Conservation (phyloP, 2,113 vertebrate genomes). For the Cyanistes caeruleus region DNA sequence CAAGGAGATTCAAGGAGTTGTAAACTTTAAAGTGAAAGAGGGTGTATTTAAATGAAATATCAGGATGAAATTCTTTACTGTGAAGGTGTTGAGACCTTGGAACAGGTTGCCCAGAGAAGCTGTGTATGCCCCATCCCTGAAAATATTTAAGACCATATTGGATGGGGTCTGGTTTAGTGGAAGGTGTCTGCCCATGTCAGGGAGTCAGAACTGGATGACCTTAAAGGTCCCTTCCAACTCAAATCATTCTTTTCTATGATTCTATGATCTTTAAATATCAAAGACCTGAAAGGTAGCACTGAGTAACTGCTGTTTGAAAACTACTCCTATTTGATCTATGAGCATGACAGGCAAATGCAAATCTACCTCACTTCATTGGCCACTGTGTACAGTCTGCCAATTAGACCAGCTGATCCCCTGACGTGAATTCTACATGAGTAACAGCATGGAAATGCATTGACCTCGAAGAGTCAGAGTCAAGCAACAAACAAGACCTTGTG, state of each 20-base stretch:
- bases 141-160: not conserved
- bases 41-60: not conserved
- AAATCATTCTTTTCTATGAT: not conserved
- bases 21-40: not conserved
- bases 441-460: not conserved
- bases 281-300: not conserved
- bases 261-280: not conserved
- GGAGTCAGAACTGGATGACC: not conserved
- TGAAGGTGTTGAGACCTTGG: not conserved
- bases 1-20: not conserved
- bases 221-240: not conserved
- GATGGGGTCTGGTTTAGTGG: not conserved
- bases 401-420: not conserved
- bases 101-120: not conserved
- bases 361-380: not conserved
- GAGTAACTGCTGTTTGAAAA: not conserved
- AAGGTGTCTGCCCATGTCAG: fast-evolving
- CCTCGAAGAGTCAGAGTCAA: not conserved
- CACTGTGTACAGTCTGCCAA: not conserved
- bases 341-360: not conserved
- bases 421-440: not conserved
- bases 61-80: not conserved
- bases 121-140: too few relatives aligned
- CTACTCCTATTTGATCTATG: not conserved
- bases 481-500: not conserved